Evolutionary conservation across 2,888 invertebrate species (phyloP), one percentile per base, ranked within the genome.

Genomic region (Temnothorax unifasciatus): DNA sequence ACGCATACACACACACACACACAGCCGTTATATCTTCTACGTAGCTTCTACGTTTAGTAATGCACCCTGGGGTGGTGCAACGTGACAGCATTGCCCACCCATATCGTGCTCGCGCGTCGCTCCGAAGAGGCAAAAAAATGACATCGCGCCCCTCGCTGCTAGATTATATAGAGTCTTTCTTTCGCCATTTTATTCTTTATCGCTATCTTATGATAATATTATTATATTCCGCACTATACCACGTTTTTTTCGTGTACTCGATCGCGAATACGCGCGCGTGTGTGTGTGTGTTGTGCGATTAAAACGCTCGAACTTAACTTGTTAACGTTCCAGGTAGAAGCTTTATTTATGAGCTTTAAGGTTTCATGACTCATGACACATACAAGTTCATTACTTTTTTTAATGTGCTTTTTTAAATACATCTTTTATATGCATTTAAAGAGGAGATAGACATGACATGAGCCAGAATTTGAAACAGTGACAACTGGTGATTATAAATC

Each of bases 131-230:
- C 89, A 90, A 90, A 91, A 91, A 92, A 92, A 92, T 89, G 89
- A 91, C 91, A 91, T 86, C 91, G 69, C 85, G 61, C 66, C 64
- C 84, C 86, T 57, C 76, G 59, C 79, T 82, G 73, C 83, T 85
- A 90, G 90, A 87, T 91, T 90, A 91, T 92, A 92, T 90, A 91
- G 90, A 90, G 90, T 92, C 92, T 91, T 90, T 90, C 90, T 92
- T 90, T 88, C 89, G 84, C 88, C 88, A 85, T 79, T 83, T 87
- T 88, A 90, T 92, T 90, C 89, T 93, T 93, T 93, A 93, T 93
- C 87, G 93, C 86, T 85, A 84, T 63, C 90, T 92, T 92, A 93
- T 93, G 93, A 90, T 93, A 93, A 93, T 93, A 92, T 93, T 92
- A 92, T 91, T 90, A 88, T 86, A 86, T 84, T 57, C 69, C 47